phyloP scores from a whole-genome alignment of 2,888 invertebrate species.

The Ditylenchus weischeri region DNA sequence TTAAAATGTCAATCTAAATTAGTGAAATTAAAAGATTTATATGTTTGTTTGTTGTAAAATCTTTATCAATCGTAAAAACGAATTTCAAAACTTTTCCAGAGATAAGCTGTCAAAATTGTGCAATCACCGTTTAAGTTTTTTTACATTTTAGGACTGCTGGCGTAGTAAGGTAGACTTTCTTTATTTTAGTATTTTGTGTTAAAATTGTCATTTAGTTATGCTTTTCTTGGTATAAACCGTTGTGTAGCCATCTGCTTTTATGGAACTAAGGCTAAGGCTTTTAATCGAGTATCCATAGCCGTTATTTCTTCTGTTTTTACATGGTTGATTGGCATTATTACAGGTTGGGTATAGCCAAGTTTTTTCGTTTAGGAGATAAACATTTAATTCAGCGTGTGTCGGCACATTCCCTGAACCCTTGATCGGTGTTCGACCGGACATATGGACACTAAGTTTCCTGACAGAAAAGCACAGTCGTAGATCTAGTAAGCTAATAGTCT shows the following conservation, averaged over 20 bases:
- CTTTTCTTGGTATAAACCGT: conserved; percentile 42
- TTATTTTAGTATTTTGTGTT: too few relatives aligned
- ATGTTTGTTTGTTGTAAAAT: too few relatives aligned
- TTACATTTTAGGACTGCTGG: conserved; percentile 44
- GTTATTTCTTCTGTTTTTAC: conserved; percentile 46
- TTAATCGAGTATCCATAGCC: conserved; percentile 53
- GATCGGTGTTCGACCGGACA: conserved; percentile 42
- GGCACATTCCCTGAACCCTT: conserved; percentile 47
- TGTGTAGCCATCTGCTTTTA: conserved; percentile 57
- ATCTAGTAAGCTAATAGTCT: conserved; percentile 9
- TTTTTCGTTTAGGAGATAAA: too few relatives aligned
- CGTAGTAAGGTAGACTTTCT: conserved; percentile 25
- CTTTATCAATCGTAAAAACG: too few relatives aligned
- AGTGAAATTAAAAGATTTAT: too few relatives aligned
- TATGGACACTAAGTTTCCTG: conserved; percentile 43
- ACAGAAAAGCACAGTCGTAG: neutral
- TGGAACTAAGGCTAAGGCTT: conserved; percentile 48
- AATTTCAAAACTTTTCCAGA: too few relatives aligned
- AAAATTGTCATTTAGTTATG: conserved; percentile 34
- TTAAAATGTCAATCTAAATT: too few relatives aligned
- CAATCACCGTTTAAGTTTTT: too few relatives aligned
- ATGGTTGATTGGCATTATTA: conserved; percentile 48
- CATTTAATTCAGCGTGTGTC: conserved; percentile 38
- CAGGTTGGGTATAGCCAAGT: conserved; percentile 22
- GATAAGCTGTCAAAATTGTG: too few relatives aligned